Evolutionary conservation across 37 sponge, comb jelly and placozoan genomes (phyloP), one percentile per base, ranked within the genome.

Genomic region (Halisarca cf. caerulea): DNA sequence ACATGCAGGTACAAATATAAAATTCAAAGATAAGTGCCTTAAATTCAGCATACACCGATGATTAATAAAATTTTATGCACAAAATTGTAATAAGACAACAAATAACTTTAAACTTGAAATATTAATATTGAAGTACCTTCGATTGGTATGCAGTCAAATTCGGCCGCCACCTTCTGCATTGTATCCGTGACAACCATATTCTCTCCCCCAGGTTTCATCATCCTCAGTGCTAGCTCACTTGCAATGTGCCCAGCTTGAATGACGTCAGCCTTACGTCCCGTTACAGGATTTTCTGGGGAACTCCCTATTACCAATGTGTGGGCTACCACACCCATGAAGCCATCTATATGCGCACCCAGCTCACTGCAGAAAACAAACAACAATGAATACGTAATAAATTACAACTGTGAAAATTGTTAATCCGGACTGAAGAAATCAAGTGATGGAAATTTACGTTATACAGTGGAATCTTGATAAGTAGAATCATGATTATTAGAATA

Each of bases 171-270:
- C 70, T 87, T 98, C 83, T 93, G 90, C 2, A 98, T 88, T 17
- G 92, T 89, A 42, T 98, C 94, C 2, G 98, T 84, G 36, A 98
- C 91, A 21, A 84, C 84, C 58, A 85, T 66, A 66, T 88, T 92
- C 88, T 94, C 93, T 78, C 92, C 91, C 75, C 99, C 99, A 41
- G 97, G 95, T 53, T 92, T 84, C 3, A 99, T 85, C 85, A 99
- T 90, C 15, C 99, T 79, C 36, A 90, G 94, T 0, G 97, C 95
- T 7, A 93, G 85, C 79, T 99, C 99, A 27, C 95, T 80, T 17
- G 97, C 94, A 40, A 90, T 37, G 86, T 93, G 85, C 15, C 88
- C 97, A 14, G 99, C 99, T 45, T 90, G 72, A 6, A 99, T 88
- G 15, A 89, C 94, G 83, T 99, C 99, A 51, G 99, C 99, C 61